Evolutionary conservation across 1,140 invertebrate genomes (phyloP).

Genomic region (Diachasmimorpha longicaudata): DNA sequence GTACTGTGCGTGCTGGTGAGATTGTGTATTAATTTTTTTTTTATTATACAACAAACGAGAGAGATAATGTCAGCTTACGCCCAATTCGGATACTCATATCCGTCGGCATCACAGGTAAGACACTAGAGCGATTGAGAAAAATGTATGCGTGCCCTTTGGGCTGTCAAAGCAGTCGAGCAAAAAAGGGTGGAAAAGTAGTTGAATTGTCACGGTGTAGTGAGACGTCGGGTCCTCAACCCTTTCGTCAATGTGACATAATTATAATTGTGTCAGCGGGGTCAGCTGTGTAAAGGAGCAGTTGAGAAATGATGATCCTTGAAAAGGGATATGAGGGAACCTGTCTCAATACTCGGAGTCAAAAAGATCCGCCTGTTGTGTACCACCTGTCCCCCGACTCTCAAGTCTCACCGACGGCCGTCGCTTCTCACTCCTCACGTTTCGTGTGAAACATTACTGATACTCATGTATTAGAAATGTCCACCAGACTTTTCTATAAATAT

Average conservation of each 20-base stretch:
- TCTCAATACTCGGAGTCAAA: not conserved
- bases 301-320: not conserved
- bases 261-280: not conserved
- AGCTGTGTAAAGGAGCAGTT: not conserved
- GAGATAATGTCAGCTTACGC: conserved; percentile 77
- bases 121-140: not conserved
- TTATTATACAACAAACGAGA: not conserved
- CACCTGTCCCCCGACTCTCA: conserved; percentile 16
- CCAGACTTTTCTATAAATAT: not conserved
- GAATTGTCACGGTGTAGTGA: not conserved
- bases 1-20: conserved; percentile 6
- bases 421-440: conserved; percentile 11
- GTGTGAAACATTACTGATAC: conserved; percentile 10
- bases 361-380: not conserved
- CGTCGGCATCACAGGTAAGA: conserved; percentile 78
- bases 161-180: not conserved
- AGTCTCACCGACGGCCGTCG: conserved; percentile 32
- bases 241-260: not conserved
- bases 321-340: not conserved
- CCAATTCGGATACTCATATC: conserved; percentile 83
- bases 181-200: not conserved
- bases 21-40: not conserved
- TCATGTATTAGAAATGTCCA: not conserved
- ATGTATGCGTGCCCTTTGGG: not conserved
- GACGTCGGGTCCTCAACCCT: not conserved